phyloP scores from a whole-genome alignment of 2,113 vertebrate species.

The Cettia cetti region DNA sequence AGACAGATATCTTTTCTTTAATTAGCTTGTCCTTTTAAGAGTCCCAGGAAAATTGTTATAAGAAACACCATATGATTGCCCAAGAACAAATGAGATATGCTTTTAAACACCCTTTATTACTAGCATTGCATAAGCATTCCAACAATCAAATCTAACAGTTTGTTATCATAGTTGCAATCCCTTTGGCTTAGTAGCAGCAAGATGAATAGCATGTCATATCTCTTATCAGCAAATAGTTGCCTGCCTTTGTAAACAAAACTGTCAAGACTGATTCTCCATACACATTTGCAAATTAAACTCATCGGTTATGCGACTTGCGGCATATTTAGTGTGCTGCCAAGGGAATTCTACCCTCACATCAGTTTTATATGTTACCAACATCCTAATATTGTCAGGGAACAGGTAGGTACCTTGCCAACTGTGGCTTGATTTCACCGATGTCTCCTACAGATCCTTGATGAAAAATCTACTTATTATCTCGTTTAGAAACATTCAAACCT shows the following conservation, averaged over 20 bases:
- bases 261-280: conserved; percentile 38
- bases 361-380: not conserved
- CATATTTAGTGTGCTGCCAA: not conserved
- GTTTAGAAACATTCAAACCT: not conserved
- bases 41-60: conserved; percentile 44
- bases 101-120: conserved; percentile 59
- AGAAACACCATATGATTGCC: conserved; percentile 15
- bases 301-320: not conserved
- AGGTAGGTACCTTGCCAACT: not conserved
- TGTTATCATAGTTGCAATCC: conserved; percentile 51
- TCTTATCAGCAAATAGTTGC: conserved; percentile 54
- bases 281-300: conserved; percentile 34
- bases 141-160: conserved; percentile 62
- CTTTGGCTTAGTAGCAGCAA: conserved; percentile 29
- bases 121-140: conserved; percentile 48
- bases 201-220: conserved; percentile 52
- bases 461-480: not conserved
- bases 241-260: conserved; percentile 53
- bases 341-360: not conserved
- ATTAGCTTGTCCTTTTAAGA: conserved; percentile 42
- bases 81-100: conserved; percentile 43
- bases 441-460: not conserved
- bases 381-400: not conserved
- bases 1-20: conserved; percentile 43
- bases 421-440: not conserved